Conservation (phyloP, 2,113 vertebrate species). For the Microcebus lehilahytsara region DNA sequence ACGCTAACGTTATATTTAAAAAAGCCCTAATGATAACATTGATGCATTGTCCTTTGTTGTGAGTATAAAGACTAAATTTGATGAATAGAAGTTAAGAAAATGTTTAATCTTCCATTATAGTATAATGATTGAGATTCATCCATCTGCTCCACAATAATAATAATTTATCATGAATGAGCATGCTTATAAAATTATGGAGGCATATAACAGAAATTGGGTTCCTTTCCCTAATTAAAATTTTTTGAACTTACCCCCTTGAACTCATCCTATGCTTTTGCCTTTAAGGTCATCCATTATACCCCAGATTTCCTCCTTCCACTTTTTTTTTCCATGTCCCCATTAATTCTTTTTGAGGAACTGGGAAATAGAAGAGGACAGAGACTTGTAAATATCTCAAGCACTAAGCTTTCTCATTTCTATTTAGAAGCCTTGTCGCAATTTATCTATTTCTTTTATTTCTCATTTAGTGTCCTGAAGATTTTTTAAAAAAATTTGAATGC, state of each 20-base stretch:
- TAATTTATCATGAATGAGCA: slow-evolving; percentile 81
- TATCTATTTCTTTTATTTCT: slow-evolving; percentile 2
- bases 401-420: slow-evolving; percentile 22
- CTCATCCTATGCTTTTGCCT: neutral
- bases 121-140: slow-evolving; percentile 86
- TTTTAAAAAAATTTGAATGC: slow-evolving; percentile 16
- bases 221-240: slow-evolving; percentile 75
- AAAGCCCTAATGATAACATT: slow-evolving; percentile 80
- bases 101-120: slow-evolving; percentile 87
- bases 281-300: neutral
- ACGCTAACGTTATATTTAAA: slow-evolving; percentile 71
- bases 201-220: slow-evolving; percentile 76
- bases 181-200: slow-evolving; percentile 79
- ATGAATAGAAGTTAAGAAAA: slow-evolving; percentile 86
- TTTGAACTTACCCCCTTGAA: slow-evolving; percentile 45
- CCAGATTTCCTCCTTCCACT: neutral
- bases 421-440: neutral
- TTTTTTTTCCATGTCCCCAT: neutral
- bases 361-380: slow-evolving; percentile 30
- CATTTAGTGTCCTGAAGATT: neutral
- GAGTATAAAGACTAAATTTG: slow-evolving; percentile 85
- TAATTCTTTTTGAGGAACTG: neutral
- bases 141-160: slow-evolving; percentile 84
- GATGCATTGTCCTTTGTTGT: slow-evolving; percentile 82
- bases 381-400: neutral